Conservation (phyloP, 2,888 invertebrate species). For the Philereme transversata region DNA sequence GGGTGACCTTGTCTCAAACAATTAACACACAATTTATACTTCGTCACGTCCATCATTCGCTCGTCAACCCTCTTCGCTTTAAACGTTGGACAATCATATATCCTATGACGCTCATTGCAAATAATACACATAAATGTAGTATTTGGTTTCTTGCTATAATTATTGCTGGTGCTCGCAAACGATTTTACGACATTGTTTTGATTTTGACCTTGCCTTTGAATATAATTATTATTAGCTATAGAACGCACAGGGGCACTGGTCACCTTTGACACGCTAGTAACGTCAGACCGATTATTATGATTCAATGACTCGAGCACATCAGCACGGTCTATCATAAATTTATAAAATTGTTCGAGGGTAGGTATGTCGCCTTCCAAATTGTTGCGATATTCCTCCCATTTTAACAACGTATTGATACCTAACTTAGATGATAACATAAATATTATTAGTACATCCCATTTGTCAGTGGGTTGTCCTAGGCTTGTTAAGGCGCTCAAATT, state of each 20-base stretch:
- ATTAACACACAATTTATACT: constrained; percentile 37
- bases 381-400: too few species aligned
- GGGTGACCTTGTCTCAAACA: constrained; percentile 7
- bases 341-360: too few species aligned
- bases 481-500: constrained; percentile 33
- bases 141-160: too few species aligned
- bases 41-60: constrained; percentile 21
- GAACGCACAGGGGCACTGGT: too few species aligned
- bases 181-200: constrained; percentile 10
- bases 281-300: not conserved
- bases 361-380: too few species aligned
- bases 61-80: constrained; percentile 31
- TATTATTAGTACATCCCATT: constrained; percentile 12
- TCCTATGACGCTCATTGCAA: constrained; percentile 36
- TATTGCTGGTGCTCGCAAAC: constrained; percentile 13
- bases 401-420: constrained; percentile 8
- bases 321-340: constrained; percentile 30
- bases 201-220: too few species aligned
- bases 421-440: constrained; percentile 17
- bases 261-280: not conserved
- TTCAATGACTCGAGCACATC: constrained; percentile 34
- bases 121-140: constrained; percentile 26
- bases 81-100: constrained; percentile 40
- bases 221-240: constrained; percentile 5
- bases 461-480: constrained; percentile 22